These are phyloP conservation scores for Anguilla pacifica DNA, from an alignment of 2,797 vertebrate genomes.

Conservation along the genomic window DNA sequence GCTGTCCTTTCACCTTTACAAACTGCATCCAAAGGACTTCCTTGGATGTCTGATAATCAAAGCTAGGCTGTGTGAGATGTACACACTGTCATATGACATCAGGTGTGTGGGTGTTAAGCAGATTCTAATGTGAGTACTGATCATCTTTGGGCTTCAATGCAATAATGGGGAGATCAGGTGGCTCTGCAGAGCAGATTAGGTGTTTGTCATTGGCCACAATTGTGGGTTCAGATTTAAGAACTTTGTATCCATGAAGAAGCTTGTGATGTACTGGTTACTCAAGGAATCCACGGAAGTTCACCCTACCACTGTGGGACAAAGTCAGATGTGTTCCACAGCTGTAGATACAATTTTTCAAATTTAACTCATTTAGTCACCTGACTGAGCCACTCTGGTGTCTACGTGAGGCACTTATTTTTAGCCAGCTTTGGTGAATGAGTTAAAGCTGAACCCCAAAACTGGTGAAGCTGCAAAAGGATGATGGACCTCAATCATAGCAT, in stretches of 20 bases:
- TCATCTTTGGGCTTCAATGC: not conserved
- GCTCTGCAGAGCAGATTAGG: not conserved
- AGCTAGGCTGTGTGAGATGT: slow-evolving; percentile 78
- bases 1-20: slow-evolving; percentile 82
- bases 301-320: no score
- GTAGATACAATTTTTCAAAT: no score
- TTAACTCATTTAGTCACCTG: no score
- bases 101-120: slow-evolving; percentile 72
- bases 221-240: not conserved
- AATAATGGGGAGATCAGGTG: not conserved
- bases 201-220: not conserved
- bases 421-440: not conserved
- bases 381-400: no score
- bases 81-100: slow-evolving; percentile 79
- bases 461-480: not conserved
- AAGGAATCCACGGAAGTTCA: no score
- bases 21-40: slow-evolving; percentile 80
- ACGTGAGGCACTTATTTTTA: not conserved
- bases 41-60: slow-evolving; percentile 79
- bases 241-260: no score
- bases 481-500: not conserved
- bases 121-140: slow-evolving; percentile 69
- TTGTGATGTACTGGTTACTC: no score
- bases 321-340: no score
- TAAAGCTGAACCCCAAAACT: not conserved